Evolutionary conservation across 2,888 invertebrate genomes (phyloP).

Genomic region (Galerucella nymphaeae): DNA sequence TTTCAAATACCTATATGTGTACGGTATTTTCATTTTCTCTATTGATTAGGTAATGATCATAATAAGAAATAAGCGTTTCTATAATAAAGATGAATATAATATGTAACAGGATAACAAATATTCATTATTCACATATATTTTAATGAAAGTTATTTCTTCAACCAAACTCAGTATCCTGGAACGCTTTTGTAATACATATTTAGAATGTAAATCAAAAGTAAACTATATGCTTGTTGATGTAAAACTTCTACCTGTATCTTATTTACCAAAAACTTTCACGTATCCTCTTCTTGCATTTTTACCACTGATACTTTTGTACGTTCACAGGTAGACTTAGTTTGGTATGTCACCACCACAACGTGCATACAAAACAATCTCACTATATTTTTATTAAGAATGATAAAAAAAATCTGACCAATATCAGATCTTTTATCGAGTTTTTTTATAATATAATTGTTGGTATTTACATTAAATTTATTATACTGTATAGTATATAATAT

Average conservation of each 20-base stretch:
- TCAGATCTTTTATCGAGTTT: constrained; percentile 8
- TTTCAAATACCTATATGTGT: neutral
- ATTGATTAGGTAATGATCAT: constrained; percentile 3
- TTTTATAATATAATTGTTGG: neutral
- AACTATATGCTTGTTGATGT: constrained; percentile 9
- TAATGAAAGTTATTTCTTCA: no score
- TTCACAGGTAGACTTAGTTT: constrained; percentile 10
- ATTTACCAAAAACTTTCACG: constrained; percentile 17
- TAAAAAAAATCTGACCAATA: constrained; percentile 18
- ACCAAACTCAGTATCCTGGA: no score
- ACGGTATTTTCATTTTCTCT: constrained; percentile 19
- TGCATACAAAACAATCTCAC: constrained; percentile 1
- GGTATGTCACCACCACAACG: neutral
- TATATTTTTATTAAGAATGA: neutral
- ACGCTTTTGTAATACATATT: neutral
- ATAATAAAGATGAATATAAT: no score
- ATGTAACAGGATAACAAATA: no score
- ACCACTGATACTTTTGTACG: neutral
- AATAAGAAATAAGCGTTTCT: no score
- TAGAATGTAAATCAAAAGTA: neutral
- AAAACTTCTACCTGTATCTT: constrained; percentile 11
- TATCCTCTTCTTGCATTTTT: constrained; percentile 10
- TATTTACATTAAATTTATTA: neutral
- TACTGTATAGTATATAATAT: no score
- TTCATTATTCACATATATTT: no score